Evolutionary conservation across 2,888 invertebrate species (phyloP).

Genomic region (Sinotaia quadrata): DNA sequence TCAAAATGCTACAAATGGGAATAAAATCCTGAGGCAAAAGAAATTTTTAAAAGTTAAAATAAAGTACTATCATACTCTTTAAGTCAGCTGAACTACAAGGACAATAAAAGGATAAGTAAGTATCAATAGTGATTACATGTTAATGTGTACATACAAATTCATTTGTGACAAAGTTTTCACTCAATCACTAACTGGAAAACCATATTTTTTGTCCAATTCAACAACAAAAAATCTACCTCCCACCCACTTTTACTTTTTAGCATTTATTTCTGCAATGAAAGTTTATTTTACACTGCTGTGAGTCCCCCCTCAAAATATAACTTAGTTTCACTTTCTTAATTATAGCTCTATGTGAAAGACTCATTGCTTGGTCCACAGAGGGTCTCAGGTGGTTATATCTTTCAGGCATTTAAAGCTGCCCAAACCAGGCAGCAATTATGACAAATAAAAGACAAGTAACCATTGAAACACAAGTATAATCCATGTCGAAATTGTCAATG

Average conservation of each 20-base stretch:
- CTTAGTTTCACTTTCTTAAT: background rate
- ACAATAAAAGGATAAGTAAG: too few species aligned
- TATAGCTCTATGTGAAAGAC: constrained; percentile 23
- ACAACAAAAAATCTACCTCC: background rate
- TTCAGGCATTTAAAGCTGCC: background rate
- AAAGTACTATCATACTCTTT: constrained; percentile 2
- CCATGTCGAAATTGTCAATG: constrained; percentile 5
- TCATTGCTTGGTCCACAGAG: constrained; percentile 32
- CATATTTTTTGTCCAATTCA: background rate
- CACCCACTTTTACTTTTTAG: background rate
- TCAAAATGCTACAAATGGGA: too few species aligned
- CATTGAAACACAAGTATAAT: constrained; percentile 9
- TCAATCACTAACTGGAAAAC: background rate
- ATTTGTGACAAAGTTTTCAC: constrained; percentile 1
- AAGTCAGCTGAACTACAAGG: constrained; percentile 7
- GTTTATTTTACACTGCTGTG: background rate
- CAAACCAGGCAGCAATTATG: constrained; percentile 14
- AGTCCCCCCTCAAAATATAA: background rate
- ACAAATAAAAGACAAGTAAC: constrained; percentile 18
- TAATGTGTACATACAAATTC: constrained; percentile 20
- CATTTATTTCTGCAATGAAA: too few species aligned
- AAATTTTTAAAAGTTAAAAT: background rate
- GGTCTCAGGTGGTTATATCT: constrained; percentile 2
- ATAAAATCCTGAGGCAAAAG: constrained; percentile 17
- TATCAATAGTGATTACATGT: constrained; percentile 1